These are phyloP conservation scores for Tetragonula carbonaria DNA, from an alignment of 2,888 invertebrate genomes.

Conservation along the genomic window DNA sequence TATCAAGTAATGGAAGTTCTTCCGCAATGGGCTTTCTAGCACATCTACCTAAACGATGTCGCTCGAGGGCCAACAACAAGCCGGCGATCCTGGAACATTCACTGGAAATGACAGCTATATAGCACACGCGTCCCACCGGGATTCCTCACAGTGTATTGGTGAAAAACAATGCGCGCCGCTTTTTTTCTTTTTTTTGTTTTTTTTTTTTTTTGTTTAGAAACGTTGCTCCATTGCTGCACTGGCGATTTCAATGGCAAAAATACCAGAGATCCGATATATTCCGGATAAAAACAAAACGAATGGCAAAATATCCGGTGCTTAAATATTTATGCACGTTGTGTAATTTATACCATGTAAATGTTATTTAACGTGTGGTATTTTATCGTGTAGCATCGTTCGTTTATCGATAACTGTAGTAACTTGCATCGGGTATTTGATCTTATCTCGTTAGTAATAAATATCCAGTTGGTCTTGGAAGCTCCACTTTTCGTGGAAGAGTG, in stretches of 20 bases:
- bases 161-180: constrained; percentile 25
- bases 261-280: not conserved
- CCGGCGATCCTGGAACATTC: constrained; percentile 26
- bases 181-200: not conserved
- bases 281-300: not conserved
- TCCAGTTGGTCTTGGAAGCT: too few relatives aligned
- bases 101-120: constrained; percentile 20
- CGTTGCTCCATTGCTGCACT: constrained; percentile 22
- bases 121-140: constrained; percentile 3
- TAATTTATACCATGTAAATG: too few relatives aligned
- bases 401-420: too few relatives aligned
- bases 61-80: constrained; percentile 22
- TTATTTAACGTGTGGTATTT: too few relatives aligned
- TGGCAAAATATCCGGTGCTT: not conserved
- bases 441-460: too few relatives aligned
- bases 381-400: too few relatives aligned
- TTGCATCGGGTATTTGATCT: too few relatives aligned
- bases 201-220: not conserved
- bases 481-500: too few relatives aligned
- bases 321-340: not conserved
- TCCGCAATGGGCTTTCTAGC: constrained; percentile 14
- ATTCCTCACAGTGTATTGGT: constrained; percentile 15
- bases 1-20: constrained; percentile 53
- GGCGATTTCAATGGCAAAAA: constrained; percentile 46
- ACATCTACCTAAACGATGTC: constrained; percentile 10